These are phyloP conservation scores for Drosophila sturtevanti DNA, from an alignment of 1,140 invertebrate genomes.

Conservation along the genomic window DNA sequence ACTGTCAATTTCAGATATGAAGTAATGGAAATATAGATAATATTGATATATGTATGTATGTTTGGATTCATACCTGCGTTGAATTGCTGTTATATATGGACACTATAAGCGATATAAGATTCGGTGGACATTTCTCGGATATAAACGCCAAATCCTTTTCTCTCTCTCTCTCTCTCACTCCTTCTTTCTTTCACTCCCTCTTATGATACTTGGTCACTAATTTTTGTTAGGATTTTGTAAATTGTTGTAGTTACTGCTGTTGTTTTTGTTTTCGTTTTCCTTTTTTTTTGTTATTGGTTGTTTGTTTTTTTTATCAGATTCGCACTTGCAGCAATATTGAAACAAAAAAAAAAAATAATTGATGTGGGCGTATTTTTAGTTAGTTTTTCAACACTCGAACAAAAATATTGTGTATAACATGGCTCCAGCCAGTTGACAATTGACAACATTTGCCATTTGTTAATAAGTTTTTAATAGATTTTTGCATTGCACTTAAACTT, in stretches of 20 bases:
- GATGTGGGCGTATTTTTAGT: neutral
- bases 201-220: neutral
- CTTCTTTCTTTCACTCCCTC: neutral
- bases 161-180: neutral
- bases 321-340: neutral
- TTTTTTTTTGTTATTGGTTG: neutral
- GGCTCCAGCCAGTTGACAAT: conserved; percentile 15
- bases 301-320: conserved; percentile 8
- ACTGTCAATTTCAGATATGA: neutral
- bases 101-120: neutral
- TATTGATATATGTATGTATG: neutral
- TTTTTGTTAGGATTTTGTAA: neutral
- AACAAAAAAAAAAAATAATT: conserved; percentile 11
- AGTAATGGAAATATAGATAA: neutral
- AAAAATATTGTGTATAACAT: conserved; percentile 40
- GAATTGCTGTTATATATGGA: neutral
- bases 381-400: conserved; percentile 58
- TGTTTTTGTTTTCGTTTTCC: conserved; percentile 15
- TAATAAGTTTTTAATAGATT: neutral
- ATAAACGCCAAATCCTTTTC: neutral
- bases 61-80: neutral
- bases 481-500: conserved; percentile 15
- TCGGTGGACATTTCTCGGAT: neutral
- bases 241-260: conserved; percentile 17
- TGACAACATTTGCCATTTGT: conserved; percentile 9